phyloP scores from a whole-genome alignment of 2,113 vertebrate species.

The Electrona antarctica region DNA sequence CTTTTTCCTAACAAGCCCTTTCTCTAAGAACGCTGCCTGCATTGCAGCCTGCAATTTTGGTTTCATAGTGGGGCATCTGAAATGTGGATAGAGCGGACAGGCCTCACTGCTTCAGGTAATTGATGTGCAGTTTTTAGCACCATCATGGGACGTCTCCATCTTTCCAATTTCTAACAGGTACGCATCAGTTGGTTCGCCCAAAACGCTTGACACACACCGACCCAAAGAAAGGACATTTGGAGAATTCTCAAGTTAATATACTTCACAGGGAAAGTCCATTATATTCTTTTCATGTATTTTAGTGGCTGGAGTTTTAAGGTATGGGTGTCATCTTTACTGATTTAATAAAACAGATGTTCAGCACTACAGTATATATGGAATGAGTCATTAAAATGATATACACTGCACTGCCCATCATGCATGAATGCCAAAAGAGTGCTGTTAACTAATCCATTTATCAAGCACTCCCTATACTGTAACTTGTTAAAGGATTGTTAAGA shows the following conservation, averaged over 20 bases:
- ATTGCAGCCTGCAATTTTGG: slow-evolving; percentile 50
- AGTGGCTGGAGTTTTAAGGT: slow-evolving; percentile 30
- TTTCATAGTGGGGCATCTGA: slow-evolving; percentile 42
- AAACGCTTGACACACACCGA: slow-evolving; percentile 52
- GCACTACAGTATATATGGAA: not conserved
- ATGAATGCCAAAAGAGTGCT: slow-evolving; percentile 28
- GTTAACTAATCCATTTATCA: slow-evolving; percentile 34
- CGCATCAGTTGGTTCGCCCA: slow-evolving; percentile 50
- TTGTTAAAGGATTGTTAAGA: slow-evolving; percentile 38
- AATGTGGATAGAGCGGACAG: slow-evolving; percentile 59
- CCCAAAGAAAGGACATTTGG: slow-evolving; percentile 66
- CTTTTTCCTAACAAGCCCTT: slow-evolving; percentile 5
- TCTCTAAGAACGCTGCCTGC: slow-evolving; percentile 24
- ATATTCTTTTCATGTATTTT: slow-evolving; percentile 25
- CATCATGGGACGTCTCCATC: slow-evolving; percentile 65
- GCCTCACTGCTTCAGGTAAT: slow-evolving; percentile 74
- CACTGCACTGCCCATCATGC: not conserved
- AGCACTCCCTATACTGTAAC: slow-evolving; percentile 21
- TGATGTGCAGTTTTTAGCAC: slow-evolving; percentile 74
- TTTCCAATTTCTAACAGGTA: slow-evolving; percentile 52
- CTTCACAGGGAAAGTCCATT: slow-evolving; percentile 31
- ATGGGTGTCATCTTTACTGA: slow-evolving; percentile 16
- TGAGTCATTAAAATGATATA: not conserved
- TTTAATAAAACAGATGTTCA: slow-evolving; percentile 17
- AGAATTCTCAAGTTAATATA: slow-evolving; percentile 48